These are phyloP conservation scores for Brachionichthys hirsutus DNA, from an alignment of 2,113 vertebrate species.

Conservation along the genomic window DNA sequence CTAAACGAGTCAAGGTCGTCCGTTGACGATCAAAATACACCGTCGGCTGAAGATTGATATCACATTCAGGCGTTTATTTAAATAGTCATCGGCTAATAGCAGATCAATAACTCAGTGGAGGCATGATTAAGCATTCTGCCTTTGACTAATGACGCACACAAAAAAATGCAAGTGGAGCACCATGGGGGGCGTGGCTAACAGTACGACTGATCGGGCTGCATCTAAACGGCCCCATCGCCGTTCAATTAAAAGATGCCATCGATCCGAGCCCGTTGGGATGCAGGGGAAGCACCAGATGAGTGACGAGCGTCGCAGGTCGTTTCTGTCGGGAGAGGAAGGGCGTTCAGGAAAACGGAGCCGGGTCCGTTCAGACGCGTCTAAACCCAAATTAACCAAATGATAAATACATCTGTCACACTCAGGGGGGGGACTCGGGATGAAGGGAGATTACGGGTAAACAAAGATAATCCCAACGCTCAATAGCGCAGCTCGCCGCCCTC, in stretches of 20 bases:
- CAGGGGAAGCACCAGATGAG: conserved; percentile 56
- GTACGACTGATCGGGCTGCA: conserved; percentile 66
- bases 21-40: conserved; percentile 56
- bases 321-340: conserved; percentile 55
- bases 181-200: conserved; percentile 35
- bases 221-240: conserved; percentile 69
- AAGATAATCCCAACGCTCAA: conserved; percentile 68
- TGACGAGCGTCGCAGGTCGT: conserved; percentile 56
- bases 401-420: conserved; percentile 62
- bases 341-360: conserved; percentile 42
- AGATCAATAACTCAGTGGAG: conserved; percentile 66
- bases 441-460: conserved; percentile 71
- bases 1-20: conserved; percentile 63
- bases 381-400: conserved; percentile 70
- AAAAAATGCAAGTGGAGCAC: conserved; percentile 37
- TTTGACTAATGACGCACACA: conserved; percentile 71
- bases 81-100: conserved; percentile 72
- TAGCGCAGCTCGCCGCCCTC: conserved; percentile 58
- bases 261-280: conserved; percentile 69
- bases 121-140: conserved; percentile 76
- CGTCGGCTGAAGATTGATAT: conserved; percentile 25
- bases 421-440: conserved; percentile 56
- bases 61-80: conserved; percentile 62
- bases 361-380: conserved; percentile 56
- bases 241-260: conserved; percentile 76